Evolutionary conservation across 2,797 vertebrate species (phyloP).

Genomic region (Pipistrellus nathusii): DNA sequence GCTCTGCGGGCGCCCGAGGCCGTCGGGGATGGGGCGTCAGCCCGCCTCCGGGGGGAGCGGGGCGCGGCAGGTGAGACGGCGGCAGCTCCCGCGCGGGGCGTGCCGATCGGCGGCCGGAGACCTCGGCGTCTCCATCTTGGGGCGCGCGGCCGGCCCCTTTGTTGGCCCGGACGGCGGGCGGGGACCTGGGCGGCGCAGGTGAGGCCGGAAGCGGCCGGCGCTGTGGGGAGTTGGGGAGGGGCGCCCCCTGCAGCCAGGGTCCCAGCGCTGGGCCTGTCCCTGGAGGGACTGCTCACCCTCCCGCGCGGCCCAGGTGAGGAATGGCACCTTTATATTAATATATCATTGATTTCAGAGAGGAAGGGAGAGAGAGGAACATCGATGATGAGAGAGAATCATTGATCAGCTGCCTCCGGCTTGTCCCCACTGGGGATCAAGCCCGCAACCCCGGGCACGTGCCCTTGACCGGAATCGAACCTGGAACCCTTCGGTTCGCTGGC

Average conservation of each 20-base stretch:
- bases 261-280: not conserved
- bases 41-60: not conserved
- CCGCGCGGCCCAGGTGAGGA: too few species aligned
- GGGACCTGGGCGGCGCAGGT: not conserved
- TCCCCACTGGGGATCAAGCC: too few species aligned
- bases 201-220: not conserved
- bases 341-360: too few species aligned
- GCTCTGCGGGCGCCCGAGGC: not conserved
- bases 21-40: too few species aligned
- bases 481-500: too few species aligned
- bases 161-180: not conserved
- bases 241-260: too few species aligned
- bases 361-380: too few species aligned
- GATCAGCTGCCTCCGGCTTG: too few species aligned
- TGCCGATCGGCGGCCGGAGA: not conserved
- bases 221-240: not conserved
- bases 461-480: too few species aligned
- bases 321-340: too few species aligned
- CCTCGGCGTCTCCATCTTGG: not conserved
- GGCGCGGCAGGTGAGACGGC: constrained; percentile 65
- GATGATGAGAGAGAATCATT: too few species aligned
- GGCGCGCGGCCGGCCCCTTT: constrained; percentile 8
- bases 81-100: not conserved
- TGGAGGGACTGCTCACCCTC: not conserved
- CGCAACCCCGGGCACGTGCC: too few species aligned